Percentiles rank a stretch among this genome's conserved stretches.
Evolutionary conservation across 1,140 invertebrate genomes (phyloP).

Genomic region (Parasteatoda tepidariorum): DNA sequence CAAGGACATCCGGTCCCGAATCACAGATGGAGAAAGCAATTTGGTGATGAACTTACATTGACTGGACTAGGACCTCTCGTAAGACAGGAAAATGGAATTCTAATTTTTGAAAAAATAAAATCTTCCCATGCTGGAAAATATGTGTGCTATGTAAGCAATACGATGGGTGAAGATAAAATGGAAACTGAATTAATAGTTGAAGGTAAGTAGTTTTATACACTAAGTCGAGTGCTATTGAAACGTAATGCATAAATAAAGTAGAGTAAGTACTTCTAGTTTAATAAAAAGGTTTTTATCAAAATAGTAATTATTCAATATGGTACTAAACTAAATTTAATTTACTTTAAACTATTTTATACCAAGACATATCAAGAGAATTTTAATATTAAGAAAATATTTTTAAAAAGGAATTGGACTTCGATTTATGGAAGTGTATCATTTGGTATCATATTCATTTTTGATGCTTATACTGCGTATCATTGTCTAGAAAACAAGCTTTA

Average conservation of each 20-base stretch:
- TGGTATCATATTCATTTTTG: no score
- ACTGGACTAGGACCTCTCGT: constrained; percentile 25
- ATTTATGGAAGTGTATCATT: no score
- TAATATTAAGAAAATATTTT: no score
- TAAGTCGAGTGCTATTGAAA: background rate
- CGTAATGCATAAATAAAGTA: no score
- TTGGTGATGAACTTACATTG: background rate
- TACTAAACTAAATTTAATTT: no score
- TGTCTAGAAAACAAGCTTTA: no score
- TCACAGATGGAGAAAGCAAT: constrained; percentile 72
- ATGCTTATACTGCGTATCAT: no score
- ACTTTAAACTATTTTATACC: background rate
- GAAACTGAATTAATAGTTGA: constrained; percentile 63
- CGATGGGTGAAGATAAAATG: constrained; percentile 63
- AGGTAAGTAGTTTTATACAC: constrained; percentile 60
- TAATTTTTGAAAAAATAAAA: constrained; percentile 59
- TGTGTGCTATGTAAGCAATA: constrained; percentile 64
- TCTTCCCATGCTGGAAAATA: constrained; percentile 62
- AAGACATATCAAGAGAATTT: no score
- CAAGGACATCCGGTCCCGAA: constrained; percentile 79
- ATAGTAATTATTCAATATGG: no score
- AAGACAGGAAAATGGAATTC: constrained; percentile 55
- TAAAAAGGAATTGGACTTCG: no score
- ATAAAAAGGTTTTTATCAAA: no score
- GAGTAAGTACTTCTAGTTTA: no score